Conservation (phyloP, 2,797 vertebrate genomes). For the Hippoglossus hippoglossus region DNA sequence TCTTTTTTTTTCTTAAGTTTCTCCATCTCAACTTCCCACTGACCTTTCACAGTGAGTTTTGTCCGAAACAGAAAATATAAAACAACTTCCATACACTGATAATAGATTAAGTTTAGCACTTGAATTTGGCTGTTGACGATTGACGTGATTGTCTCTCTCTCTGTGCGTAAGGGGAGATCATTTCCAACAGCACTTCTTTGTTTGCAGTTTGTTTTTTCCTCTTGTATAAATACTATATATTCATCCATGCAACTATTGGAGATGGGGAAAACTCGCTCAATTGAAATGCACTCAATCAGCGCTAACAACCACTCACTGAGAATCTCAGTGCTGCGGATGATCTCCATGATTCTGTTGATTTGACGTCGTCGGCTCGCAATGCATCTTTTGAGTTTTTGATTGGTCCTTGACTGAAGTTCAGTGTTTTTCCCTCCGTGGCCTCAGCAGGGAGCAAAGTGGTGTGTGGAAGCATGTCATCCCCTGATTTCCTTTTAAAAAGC, state of each 20-base stretch:
- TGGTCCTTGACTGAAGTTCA: conserved; percentile 74
- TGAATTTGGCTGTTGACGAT: conserved; percentile 8
- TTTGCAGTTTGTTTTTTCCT: conserved; percentile 42
- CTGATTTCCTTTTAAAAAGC: conserved; percentile 85
- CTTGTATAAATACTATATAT: conserved; percentile 51
- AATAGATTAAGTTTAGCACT: not conserved
- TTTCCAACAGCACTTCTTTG: conserved; percentile 43
- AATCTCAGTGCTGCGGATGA: conserved; percentile 70
- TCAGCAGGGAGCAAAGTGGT: conserved; percentile 79
- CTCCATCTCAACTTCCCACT: conserved; percentile 12
- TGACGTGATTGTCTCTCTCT: conserved; percentile 34
- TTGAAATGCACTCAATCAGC: conserved; percentile 75
- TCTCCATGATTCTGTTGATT: conserved; percentile 78
- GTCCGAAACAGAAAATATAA: not conserved
- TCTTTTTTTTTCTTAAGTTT: conserved; percentile 27
- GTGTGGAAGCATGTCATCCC: conserved; percentile 78
- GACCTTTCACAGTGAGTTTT: conserved; percentile 1
- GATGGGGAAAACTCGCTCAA: conserved; percentile 61
- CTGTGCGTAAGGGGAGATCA: conserved; percentile 26
- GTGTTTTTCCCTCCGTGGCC: conserved; percentile 77
- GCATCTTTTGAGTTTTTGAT: conserved; percentile 73
- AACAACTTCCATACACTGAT: not conserved
- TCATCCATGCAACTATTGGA: conserved; percentile 56
- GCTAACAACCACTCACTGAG: conserved; percentile 74
- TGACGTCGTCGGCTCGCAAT: conserved; percentile 56